These are phyloP conservation scores for Dolichopus griseipennis DNA, from an alignment of 2,888 invertebrate genomes.

Conservation along the genomic window DNA sequence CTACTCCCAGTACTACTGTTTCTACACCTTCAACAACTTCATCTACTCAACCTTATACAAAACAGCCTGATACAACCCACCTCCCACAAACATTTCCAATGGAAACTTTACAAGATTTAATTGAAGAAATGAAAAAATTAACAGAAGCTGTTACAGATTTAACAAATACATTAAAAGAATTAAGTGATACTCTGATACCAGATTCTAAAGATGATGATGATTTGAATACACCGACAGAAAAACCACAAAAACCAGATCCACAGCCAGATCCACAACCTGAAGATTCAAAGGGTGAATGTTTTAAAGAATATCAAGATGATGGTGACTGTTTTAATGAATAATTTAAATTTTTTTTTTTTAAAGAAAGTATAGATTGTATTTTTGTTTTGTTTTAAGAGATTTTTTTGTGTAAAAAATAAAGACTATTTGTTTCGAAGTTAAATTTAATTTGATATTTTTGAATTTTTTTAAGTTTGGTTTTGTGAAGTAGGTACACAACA, in stretches of 20 bases:
- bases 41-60: too few relatives aligned
- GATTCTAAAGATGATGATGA: not conserved
- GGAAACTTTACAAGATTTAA: not conserved
- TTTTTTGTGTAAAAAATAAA: too few relatives aligned
- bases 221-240: slow-evolving; percentile 16
- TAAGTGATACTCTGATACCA: too few relatives aligned
- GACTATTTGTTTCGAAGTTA: too few relatives aligned
- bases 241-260: slow-evolving; percentile 8
- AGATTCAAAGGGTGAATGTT: not conserved
- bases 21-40: too few relatives aligned
- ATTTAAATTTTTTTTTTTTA: not conserved
- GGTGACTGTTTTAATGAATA: slow-evolving; percentile 10
- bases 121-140: not conserved
- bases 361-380: not conserved
- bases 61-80: too few relatives aligned
- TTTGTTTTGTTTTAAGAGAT: too few relatives aligned
- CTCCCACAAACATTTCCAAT: not conserved
- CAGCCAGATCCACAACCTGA: too few relatives aligned
- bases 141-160: not conserved
- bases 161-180: slow-evolving; percentile 15
- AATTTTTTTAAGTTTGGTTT: too few relatives aligned
- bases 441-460: too few relatives aligned
- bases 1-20: too few relatives aligned
- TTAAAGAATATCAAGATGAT: not conserved
- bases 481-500: too few relatives aligned